Evolutionary conservation across 2,797 vertebrate genomes (phyloP).

Genomic region (Ctenosaura bakeri): DNA sequence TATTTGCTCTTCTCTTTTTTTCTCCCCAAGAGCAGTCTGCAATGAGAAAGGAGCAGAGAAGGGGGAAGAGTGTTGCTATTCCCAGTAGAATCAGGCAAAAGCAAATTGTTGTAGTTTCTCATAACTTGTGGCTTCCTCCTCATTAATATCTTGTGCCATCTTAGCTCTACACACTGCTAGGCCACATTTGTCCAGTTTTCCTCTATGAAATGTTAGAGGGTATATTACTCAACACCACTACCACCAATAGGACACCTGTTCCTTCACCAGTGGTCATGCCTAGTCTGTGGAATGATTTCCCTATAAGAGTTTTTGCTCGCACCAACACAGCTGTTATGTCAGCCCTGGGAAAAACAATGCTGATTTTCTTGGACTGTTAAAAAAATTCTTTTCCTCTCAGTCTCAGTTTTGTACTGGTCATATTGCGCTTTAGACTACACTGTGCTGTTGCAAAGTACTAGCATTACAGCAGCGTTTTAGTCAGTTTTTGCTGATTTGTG

Average conservation of each 20-base stretch:
- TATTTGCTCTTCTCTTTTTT: slow-evolving; percentile 65
- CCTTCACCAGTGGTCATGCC: background rate
- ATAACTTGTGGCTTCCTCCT: too few species aligned
- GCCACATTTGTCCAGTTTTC: too few species aligned
- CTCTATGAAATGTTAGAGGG: too few species aligned
- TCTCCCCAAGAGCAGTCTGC: slow-evolving; percentile 63
- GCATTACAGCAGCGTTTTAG: background rate
- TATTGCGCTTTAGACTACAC: background rate
- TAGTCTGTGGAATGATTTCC: too few species aligned
- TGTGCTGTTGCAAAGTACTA: background rate
- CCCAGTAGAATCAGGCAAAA: too few species aligned
- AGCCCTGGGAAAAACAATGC: background rate
- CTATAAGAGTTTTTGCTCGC: background rate
- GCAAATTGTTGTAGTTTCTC: too few species aligned
- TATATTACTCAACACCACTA: too few species aligned
- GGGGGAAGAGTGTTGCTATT: too few species aligned
- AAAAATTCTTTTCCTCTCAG: background rate
- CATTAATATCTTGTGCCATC: too few species aligned
- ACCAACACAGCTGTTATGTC: background rate
- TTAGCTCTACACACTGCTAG: too few species aligned
- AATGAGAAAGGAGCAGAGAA: too few species aligned
- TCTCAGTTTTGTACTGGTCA: background rate
- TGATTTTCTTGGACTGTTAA: background rate
- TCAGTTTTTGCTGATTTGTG: background rate
- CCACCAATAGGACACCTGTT: slow-evolving; percentile 19